A percentile compares a stretch with the other conserved stretches of the same genome.
Evolutionary conservation across 2,113 vertebrate genomes (phyloP).

Genomic region (Fregetta grallaria): DNA sequence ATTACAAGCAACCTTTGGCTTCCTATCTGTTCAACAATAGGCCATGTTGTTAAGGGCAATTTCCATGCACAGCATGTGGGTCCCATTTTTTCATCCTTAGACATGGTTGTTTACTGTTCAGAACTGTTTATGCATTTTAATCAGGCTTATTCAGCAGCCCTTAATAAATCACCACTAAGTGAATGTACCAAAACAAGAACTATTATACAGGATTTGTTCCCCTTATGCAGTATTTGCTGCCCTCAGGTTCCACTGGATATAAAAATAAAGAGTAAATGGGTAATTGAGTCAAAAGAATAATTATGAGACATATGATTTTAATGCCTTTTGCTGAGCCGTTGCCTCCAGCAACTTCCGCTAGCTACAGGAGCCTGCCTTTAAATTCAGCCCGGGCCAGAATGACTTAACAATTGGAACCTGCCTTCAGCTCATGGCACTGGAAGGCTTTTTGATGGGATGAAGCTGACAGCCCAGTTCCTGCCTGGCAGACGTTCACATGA

Average conservation of each 20-base stretch:
- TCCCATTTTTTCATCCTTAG: slow-evolving; percentile 86
- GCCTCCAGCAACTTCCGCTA: slow-evolving; percentile 67
- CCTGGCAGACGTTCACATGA: slow-evolving; percentile 61
- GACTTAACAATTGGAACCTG: slow-evolving; percentile 78
- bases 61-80: slow-evolving; percentile 99
- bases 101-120: slow-evolving; percentile 95
- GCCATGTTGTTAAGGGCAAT: slow-evolving; percentile 95
- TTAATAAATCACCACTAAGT: slow-evolving; percentile 85
- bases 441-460: slow-evolving; percentile 69
- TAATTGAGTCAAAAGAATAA: slow-evolving; percentile 68
- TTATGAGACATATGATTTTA: slow-evolving; percentile 68
- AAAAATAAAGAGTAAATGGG: slow-evolving; percentile 68
- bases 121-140: slow-evolving; percentile 86
- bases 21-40: slow-evolving; percentile 92
- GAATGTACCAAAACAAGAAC: slow-evolving; percentile 78
- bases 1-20: slow-evolving; percentile 99
- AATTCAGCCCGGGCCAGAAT: slow-evolving; percentile 73
- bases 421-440: slow-evolving; percentile 66
- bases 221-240: slow-evolving; percentile 61
- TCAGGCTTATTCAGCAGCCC: slow-evolving; percentile 82
- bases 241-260: slow-evolving; percentile 54
- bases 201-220: slow-evolving; percentile 69
- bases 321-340: slow-evolving; percentile 54
- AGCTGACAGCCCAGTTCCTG: slow-evolving; percentile 74
- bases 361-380: slow-evolving; percentile 72